phyloP scores from a whole-genome alignment of 1,140 invertebrate species.

The Brachystomella parvula region DNA sequence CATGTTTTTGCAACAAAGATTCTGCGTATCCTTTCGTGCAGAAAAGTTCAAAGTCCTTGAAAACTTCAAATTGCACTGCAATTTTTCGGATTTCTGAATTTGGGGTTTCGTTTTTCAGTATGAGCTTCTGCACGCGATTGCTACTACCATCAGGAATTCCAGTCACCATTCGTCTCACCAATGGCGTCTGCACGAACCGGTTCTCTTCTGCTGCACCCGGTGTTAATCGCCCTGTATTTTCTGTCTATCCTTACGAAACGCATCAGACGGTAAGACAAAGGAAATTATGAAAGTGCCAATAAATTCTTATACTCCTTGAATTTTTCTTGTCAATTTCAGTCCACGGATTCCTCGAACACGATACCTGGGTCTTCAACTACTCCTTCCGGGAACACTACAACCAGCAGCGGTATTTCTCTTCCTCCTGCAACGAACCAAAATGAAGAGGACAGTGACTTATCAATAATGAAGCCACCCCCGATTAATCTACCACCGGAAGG shows the following conservation, averaged over 20 bases:
- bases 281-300: background rate
- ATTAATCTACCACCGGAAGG: background rate
- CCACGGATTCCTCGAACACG: background rate
- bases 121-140: slow-evolving; percentile 68
- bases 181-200: slow-evolving; percentile 57
- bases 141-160: slow-evolving; percentile 64
- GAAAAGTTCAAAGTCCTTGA: too few species aligned
- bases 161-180: slow-evolving; percentile 60
- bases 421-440: background rate
- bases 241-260: background rate
- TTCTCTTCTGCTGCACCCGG: background rate
- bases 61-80: background rate
- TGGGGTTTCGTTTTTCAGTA: slow-evolving; percentile 47
- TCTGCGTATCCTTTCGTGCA: background rate
- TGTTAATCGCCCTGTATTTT: background rate
- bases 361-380: background rate
- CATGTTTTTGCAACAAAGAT: background rate
- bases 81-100: background rate
- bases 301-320: background rate
- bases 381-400: background rate
- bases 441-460: background rate
- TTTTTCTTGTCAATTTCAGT: too few species aligned
- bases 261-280: background rate
- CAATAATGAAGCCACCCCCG: background rate
- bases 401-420: background rate